Evolutionary conservation across 2,113 vertebrate genomes (phyloP).

Genomic region (Oxyura jamaicensis): DNA sequence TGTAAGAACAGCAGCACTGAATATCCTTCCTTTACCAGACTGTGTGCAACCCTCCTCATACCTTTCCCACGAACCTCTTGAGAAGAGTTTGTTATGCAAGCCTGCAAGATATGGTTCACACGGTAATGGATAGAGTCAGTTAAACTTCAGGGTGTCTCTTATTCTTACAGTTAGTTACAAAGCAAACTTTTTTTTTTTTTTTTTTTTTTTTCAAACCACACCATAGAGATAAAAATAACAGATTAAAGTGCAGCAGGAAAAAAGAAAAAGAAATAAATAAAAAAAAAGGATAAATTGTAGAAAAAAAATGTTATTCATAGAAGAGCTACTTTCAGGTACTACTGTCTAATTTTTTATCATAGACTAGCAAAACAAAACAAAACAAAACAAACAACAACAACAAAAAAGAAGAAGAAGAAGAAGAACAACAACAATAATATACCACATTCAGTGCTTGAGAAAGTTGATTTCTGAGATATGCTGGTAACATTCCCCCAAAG

Average conservation of each 20-base stretch:
- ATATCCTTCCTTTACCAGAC: slow-evolving; percentile 68
- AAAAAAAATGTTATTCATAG: neutral
- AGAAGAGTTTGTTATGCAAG: slow-evolving; percentile 54
- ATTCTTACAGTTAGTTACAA: slow-evolving; percentile 26
- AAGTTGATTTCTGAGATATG: neutral
- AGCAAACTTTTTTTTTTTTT: neutral
- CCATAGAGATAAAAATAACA: neutral
- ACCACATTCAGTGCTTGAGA: neutral
- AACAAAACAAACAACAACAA: neutral
- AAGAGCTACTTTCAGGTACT: neutral
- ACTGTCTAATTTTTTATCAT: neutral
- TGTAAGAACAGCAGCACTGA: slow-evolving; percentile 46
- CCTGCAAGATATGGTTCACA: slow-evolving; percentile 69
- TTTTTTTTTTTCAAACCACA: neutral
- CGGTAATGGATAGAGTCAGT: slow-evolving; percentile 51
- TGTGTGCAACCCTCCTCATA: neutral
- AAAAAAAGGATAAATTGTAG: neutral
- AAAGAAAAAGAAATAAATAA: neutral
- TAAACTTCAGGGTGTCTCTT: slow-evolving; percentile 35
- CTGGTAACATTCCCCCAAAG: neutral
- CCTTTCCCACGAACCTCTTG: slow-evolving; percentile 34
- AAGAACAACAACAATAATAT: neutral
- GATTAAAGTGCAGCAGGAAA: neutral
- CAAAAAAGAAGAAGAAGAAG: neutral
- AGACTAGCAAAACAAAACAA: neutral